Evolutionary conservation across 1,140 invertebrate species (phyloP).

Genomic region (Calliopsis andreniformis): DNA sequence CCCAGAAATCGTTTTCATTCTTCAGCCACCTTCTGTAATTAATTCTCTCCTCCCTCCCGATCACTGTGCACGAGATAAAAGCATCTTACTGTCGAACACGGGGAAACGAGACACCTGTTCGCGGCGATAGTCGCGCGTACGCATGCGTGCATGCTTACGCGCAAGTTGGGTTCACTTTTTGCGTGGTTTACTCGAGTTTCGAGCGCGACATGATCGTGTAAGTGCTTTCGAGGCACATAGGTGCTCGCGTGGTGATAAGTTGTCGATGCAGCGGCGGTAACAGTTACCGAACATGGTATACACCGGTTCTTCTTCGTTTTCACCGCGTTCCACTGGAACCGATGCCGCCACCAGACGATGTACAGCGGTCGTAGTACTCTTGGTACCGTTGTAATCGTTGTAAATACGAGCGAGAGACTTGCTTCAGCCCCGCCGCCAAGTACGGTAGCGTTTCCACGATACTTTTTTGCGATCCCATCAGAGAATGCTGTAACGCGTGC

Average conservation of each 20-base stretch:
- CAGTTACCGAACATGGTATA: constrained; percentile 48
- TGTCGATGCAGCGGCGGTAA: constrained; percentile 36
- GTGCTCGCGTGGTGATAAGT: constrained; percentile 1
- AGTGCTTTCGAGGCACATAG: constrained; percentile 22
- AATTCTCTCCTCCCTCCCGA: too few species aligned
- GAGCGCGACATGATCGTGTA: not conserved
- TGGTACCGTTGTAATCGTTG: constrained; percentile 68
- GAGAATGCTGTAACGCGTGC: constrained; percentile 49
- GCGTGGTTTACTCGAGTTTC: constrained; percentile 1
- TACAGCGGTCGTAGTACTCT: constrained; percentile 62
- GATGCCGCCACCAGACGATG: constrained; percentile 14
- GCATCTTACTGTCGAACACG: too few species aligned
- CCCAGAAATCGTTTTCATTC: not conserved
- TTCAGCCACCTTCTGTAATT: not conserved
- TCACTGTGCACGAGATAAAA: too few species aligned
- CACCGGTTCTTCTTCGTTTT: constrained; percentile 55
- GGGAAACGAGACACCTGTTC: constrained; percentile 11
- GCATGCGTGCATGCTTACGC: not conserved
- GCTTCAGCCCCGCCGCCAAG: constrained; percentile 64
- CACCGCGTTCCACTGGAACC: constrained; percentile 35
- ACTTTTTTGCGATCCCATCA: constrained; percentile 47
- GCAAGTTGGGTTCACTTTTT: constrained; percentile 7
- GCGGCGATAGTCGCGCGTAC: not conserved
- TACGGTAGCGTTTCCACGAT: constrained; percentile 61
- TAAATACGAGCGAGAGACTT: constrained; percentile 44